Conservation (phyloP, 1,140 invertebrate genomes). For the Apis cerana region DNA sequence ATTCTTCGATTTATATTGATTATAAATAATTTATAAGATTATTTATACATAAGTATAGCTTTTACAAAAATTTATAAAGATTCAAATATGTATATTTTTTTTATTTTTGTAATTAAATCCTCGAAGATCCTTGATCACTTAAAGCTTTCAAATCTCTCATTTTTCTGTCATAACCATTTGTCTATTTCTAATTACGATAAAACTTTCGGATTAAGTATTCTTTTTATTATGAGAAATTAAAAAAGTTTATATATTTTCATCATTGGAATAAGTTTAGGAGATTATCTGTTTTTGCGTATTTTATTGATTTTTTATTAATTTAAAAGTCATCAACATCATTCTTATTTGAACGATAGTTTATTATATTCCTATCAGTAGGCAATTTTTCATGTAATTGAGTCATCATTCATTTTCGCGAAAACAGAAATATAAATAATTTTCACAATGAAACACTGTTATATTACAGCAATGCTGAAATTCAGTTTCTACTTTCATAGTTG, state of each 20-base stretch:
- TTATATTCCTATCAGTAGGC: neutral
- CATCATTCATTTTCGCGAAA: neutral
- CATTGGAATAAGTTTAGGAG: constrained; percentile 1
- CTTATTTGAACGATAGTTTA: constrained; percentile 36
- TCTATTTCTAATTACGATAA: constrained; percentile 54
- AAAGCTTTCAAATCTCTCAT: constrained; percentile 8
- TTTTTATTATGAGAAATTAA: constrained; percentile 64
- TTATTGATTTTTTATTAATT: neutral
- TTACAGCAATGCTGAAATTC: neutral
- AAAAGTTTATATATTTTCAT: constrained; percentile 59
- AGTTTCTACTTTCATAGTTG: neutral
- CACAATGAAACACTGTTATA: neutral
- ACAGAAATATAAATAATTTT: constrained; percentile 15
- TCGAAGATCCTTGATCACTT: neutral
- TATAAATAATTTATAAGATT: neutral
- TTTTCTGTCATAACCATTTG: constrained; percentile 6
- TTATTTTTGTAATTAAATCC: constrained; percentile 42
- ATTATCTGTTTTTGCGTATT: constrained; percentile 7
- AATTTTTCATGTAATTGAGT: constrained; percentile 22
- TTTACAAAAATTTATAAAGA: neutral
- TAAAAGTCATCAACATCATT: constrained; percentile 30
- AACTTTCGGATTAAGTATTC: constrained; percentile 52
- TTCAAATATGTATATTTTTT: neutral
- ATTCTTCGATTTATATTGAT: too few relatives aligned
- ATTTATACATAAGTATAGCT: neutral